Evolutionary conservation across 2,113 vertebrate genomes (phyloP), one percentile per base, ranked within the genome.

Genomic region (Gobius niger): DNA sequence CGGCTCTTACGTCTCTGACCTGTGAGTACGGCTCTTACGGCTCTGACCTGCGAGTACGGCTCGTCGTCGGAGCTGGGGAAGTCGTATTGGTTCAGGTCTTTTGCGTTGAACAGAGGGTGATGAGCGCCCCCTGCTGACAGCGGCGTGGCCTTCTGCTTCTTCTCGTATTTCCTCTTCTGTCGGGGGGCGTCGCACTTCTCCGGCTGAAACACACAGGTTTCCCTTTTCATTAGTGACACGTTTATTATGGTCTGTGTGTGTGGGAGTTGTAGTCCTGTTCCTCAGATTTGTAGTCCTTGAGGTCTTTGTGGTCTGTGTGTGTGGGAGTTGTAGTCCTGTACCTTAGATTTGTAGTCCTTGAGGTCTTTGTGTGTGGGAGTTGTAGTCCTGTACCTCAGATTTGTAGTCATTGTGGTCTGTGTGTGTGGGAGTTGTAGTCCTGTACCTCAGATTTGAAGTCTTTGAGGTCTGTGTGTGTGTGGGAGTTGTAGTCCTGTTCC

Each of bases 41-140:
- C n/a, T 24, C 54, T 40, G 19, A 98, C 98, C 95, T 99, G 97
- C 74, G 96, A 95, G 77, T 95, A 95, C 61, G 96, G 94, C 81
- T 99, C 98, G 72, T 99, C 98, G 59, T 99, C 98, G 0, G 98
- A 99, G 90, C 97, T 99, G 87, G 98, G 98, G 86, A 99, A 99
- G 91, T 99, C 98, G 61, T 99, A 99, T 87, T 99, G 98, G 93
- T 99, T 99, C 73, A 98, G 88, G 93, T 99, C 98, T 92, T 98
- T 98, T 88, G 96, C 94, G 57, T 96, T 99, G 75, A 98, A 98
- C 80, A 95, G 91, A 51, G 96, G 84, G 82, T 97, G 95, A 78
- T 95, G 96, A 60, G 93, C 77, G 67, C 86, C 7, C 19, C 94
- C 92, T 2, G 85, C 76, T 9, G 84, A 88, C 82, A 94, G 91